A percentile compares a stretch with the other conserved stretches of the same genome.
These are phyloP conservation scores for Dasyurus viverrinus DNA, from an alignment of 2,113 vertebrate genomes.

Conservation along the genomic window DNA sequence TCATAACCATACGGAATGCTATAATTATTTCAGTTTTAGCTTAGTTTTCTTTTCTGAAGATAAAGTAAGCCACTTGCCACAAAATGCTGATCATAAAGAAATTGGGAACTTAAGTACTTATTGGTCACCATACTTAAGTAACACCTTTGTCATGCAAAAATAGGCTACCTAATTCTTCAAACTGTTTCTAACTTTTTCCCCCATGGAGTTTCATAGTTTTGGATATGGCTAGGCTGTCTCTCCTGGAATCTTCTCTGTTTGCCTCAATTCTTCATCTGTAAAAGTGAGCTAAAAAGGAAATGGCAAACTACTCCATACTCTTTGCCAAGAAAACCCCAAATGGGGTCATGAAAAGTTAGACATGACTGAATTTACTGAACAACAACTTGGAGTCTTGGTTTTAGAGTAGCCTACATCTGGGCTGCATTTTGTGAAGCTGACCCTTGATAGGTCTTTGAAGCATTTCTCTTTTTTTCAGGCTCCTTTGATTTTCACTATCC, in stretches of 20 bases:
- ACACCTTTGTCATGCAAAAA: neutral
- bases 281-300: neutral
- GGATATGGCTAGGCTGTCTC: neutral
- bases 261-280: neutral
- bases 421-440: slow-evolving; percentile 63
- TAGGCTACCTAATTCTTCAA: neutral
- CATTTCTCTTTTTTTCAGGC: slow-evolving; percentile 63
- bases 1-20: neutral
- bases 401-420: slow-evolving; percentile 23
- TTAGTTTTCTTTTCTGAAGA: slow-evolving; percentile 62
- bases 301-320: neutral
- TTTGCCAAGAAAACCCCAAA: neutral
- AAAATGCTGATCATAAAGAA: slow-evolving; percentile 35
- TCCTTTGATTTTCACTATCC: slow-evolving; percentile 72
- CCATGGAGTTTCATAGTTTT: neutral
- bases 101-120: slow-evolving; percentile 51
- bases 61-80: slow-evolving; percentile 51
- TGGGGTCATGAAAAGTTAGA: neutral
- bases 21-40: neutral
- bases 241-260: neutral
- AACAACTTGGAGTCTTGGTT: neutral
- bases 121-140: neutral
- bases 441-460: slow-evolving; percentile 60
- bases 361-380: neutral
- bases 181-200: neutral